Percentiles rank a stretch among this genome's conserved stretches.
These are phyloP conservation scores for Propithecus perrieri DNA, from an alignment of 2,797 vertebrate species.

Conservation along the genomic window DNA sequence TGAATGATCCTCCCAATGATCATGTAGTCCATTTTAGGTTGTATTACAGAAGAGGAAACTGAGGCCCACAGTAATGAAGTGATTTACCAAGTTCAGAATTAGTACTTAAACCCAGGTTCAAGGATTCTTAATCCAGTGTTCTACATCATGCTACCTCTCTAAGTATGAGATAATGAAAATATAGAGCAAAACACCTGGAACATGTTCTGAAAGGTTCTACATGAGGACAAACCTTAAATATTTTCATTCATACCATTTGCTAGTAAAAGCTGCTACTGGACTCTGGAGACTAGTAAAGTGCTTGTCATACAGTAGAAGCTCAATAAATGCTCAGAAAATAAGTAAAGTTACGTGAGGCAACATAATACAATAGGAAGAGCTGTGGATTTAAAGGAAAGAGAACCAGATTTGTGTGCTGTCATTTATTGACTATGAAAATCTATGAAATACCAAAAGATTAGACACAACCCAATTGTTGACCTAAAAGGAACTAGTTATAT, in stretches of 20 bases:
- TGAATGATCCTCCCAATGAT: not conserved
- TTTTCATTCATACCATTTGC: not conserved
- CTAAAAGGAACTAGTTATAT: not conserved
- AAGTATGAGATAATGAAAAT: not conserved
- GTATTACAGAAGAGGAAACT: not conserved
- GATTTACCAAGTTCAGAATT: not conserved
- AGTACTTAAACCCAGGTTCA: not conserved
- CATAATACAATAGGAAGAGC: not conserved
- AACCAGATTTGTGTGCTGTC: not conserved
- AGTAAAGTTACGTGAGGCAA: not conserved
- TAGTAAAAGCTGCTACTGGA: not conserved
- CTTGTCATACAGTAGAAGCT: not conserved
- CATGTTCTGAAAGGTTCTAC: not conserved
- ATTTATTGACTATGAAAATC: constrained; percentile 20
- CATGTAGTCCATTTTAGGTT: not conserved
- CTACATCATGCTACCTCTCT: not conserved
- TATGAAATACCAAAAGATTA: not conserved
- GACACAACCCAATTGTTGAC: not conserved
- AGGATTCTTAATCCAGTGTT: not conserved
- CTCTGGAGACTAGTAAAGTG: not conserved
- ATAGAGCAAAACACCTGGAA: not conserved
- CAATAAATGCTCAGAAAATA: not conserved
- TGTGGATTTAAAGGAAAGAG: not conserved
- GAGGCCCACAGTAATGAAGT: not conserved
- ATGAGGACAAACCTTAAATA: not conserved